These are phyloP conservation scores for Eurytemora carolleeae DNA, from an alignment of 1,140 invertebrate genomes.

Conservation along the genomic window DNA sequence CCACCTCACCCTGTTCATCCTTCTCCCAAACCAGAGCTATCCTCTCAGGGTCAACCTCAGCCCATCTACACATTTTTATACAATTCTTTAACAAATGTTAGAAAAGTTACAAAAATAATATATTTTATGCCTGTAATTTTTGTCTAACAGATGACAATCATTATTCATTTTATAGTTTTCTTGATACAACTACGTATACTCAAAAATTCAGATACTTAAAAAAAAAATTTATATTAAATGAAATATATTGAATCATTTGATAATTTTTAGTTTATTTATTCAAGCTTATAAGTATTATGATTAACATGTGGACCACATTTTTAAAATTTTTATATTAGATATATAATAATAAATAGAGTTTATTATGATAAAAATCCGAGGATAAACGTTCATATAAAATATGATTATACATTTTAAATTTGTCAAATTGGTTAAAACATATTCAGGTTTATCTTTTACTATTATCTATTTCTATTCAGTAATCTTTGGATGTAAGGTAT, in stretches of 20 bases:
- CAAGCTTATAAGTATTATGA: too few species aligned
- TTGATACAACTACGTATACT: neutral
- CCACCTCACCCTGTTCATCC: slow-evolving; percentile 31
- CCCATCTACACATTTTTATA: slow-evolving; percentile 29
- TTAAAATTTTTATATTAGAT: too few species aligned
- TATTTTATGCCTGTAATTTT: too few species aligned
- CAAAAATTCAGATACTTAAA: neutral
- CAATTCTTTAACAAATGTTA: neutral
- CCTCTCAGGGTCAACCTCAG: slow-evolving; percentile 24
- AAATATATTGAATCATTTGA: neutral
- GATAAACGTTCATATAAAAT: too few species aligned
- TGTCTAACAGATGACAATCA: too few species aligned
- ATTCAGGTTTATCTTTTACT: slow-evolving; percentile 8
- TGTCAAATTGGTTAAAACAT: neutral
- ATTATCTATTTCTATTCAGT: slow-evolving; percentile 7
- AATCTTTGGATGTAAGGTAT: neutral
- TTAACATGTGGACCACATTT: too few species aligned
- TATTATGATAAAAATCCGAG: too few species aligned
- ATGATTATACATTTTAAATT: neutral
- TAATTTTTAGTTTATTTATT: too few species aligned
- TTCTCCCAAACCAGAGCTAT: slow-evolving; percentile 34
- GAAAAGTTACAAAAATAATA: neutral
- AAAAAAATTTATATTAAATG: too few species aligned
- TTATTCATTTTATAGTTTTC: too few species aligned
- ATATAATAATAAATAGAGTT: too few species aligned